Percentiles rank a stretch among this genome's conserved stretches.
These are phyloP conservation scores for Drosophila kambysellisi DNA, from an alignment of 2,888 invertebrate species.

Conservation along the genomic window DNA sequence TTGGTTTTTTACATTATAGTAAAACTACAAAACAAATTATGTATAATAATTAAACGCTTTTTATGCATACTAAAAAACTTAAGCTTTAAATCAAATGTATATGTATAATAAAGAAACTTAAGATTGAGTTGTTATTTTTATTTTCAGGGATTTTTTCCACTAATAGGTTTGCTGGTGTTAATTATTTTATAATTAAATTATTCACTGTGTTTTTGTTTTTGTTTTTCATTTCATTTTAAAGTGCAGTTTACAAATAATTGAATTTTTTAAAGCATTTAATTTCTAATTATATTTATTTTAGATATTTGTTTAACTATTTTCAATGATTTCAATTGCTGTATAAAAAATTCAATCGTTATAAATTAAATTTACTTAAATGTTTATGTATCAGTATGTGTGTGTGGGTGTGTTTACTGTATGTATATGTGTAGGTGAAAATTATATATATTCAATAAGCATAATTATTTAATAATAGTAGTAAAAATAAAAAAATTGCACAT, in stretches of 20 bases:
- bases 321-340: conserved; percentile 32
- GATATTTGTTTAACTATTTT: conserved; percentile 19
- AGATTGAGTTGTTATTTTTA: conserved; percentile 27
- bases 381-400: conserved; percentile 38
- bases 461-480: conserved; percentile 51
- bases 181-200: conserved; percentile 62
- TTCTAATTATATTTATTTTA: conserved; percentile 13
- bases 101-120: conserved; percentile 47
- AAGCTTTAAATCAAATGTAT: conserved; percentile 40
- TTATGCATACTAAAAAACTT: conserved; percentile 42
- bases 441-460: conserved; percentile 49
- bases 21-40: conserved; percentile 76
- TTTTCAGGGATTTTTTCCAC: conserved; percentile 34
- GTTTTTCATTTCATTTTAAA: conserved; percentile 37
- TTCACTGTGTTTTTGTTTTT: conserved; percentile 59
- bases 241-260: conserved; percentile 44
- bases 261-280: conserved; percentile 22
- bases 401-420: conserved; percentile 28
- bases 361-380: conserved; percentile 62
- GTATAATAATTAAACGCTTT: conserved; percentile 53
- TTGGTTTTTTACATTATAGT: conserved; percentile 55
- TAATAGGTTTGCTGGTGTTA: conserved; percentile 37
- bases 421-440: conserved; percentile 45
- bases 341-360: conserved; percentile 55
- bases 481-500: conserved; percentile 72